Evolutionary conservation across 2,113 vertebrate species (phyloP).

Genomic region (Azemiops feae): DNA sequence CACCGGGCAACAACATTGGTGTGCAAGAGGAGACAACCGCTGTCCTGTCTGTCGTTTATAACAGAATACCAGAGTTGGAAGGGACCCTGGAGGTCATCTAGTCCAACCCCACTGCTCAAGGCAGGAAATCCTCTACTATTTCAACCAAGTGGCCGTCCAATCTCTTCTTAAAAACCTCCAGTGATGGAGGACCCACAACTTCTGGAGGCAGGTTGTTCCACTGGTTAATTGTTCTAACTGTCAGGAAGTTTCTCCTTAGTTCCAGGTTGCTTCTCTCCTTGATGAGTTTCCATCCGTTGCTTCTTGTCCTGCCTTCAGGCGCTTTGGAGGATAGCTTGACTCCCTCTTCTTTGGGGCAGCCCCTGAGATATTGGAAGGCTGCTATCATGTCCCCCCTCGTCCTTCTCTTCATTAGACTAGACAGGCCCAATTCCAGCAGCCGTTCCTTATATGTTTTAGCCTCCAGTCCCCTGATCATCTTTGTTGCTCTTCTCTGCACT

Average conservation of each 20-base stretch:
- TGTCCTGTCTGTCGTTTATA: background rate
- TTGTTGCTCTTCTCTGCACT: background rate
- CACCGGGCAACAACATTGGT: background rate
- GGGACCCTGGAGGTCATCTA: background rate
- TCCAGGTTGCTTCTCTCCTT: background rate
- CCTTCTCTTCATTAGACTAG: too few species aligned
- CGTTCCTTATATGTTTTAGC: background rate
- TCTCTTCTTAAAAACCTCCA: background rate
- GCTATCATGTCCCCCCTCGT: fast-evolving
- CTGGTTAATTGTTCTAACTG: background rate
- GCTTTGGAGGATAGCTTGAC: fast-evolving
- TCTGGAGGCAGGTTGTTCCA: background rate
- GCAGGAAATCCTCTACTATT: too few species aligned
- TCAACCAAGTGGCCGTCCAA: background rate
- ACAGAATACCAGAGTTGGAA: background rate
- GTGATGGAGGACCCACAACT: too few species aligned
- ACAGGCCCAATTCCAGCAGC: too few species aligned
- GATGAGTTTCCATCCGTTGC: background rate
- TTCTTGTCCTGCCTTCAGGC: background rate
- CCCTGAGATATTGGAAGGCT: fast-evolving
- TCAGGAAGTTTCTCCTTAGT: background rate
- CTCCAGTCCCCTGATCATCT: background rate
- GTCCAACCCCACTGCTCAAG: too few species aligned
- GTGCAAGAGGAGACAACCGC: background rate
- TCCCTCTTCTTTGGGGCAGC: background rate